Conservation (phyloP, 2,113 vertebrate species). For the Xiphorhynchus elegans region DNA sequence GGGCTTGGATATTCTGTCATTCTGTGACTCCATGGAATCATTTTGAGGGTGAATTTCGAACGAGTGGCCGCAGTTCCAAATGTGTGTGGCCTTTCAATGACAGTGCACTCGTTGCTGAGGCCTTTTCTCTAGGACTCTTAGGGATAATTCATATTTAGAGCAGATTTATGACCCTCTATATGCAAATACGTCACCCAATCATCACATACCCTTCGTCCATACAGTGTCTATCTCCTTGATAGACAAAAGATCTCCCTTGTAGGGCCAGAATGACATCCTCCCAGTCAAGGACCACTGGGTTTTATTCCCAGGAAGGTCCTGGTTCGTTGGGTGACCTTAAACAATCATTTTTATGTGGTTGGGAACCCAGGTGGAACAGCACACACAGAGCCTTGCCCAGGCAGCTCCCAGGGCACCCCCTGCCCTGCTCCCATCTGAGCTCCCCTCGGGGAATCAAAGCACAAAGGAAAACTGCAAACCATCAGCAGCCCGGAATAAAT, state of each 20-base stretch:
- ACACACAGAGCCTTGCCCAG: neutral
- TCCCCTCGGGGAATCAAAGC: conserved; percentile 33
- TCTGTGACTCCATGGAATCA: neutral
- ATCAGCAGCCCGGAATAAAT: neutral
- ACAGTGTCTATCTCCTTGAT: rapidly evolving
- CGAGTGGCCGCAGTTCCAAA: neutral
- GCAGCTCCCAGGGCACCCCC: neutral
- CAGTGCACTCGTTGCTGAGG: neutral
- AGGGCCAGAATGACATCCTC: neutral
- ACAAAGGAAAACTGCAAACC: conserved; percentile 32
- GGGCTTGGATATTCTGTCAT: neutral
- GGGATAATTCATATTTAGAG: neutral
- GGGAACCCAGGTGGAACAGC: conserved; percentile 10
- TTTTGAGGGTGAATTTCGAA: neutral
- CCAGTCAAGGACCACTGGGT: neutral
- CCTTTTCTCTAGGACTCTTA: neutral
- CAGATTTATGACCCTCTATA: neutral
- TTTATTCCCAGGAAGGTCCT: neutral
- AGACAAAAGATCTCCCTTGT: neutral
- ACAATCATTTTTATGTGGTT: neutral
- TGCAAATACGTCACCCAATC: neutral
- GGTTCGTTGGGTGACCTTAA: neutral
- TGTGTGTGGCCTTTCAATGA: neutral
- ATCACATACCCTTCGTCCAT: neutral
- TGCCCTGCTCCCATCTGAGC: neutral